Evolutionary conservation across 2,113 vertebrate genomes (phyloP).

Genomic region (Benitochromis conjunctus): DNA sequence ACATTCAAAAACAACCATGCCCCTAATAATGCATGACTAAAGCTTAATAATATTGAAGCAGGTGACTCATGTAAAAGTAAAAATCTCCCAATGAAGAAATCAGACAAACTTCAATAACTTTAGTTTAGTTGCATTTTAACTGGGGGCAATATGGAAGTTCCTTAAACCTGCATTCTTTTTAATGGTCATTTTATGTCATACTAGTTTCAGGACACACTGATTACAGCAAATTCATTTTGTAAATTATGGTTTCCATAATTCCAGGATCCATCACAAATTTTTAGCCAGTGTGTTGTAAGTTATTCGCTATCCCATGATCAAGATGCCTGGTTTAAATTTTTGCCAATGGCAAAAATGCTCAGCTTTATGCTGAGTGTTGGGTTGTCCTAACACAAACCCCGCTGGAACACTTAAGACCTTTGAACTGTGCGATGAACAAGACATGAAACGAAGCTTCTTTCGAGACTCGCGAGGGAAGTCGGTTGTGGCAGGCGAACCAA

Average conservation of each 20-base stretch:
- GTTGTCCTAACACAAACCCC: too few relatives aligned
- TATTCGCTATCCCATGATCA: background rate
- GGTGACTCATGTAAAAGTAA: background rate
- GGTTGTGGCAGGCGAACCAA: too few relatives aligned
- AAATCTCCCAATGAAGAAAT: background rate
- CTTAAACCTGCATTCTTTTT: background rate
- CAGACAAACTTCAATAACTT: background rate
- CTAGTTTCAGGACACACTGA: background rate
- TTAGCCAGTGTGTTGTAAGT: background rate
- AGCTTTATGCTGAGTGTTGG: background rate
- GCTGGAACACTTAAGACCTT: too few relatives aligned
- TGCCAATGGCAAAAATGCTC: background rate
- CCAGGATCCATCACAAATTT: background rate
- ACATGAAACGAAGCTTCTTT: too few relatives aligned
- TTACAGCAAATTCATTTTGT: accelerated
- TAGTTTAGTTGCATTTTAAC: accelerated
- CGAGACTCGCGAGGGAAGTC: too few relatives aligned
- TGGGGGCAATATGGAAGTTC: background rate
- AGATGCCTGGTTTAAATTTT: background rate
- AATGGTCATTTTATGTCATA: background rate
- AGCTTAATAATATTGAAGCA: background rate
- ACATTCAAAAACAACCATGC: background rate
- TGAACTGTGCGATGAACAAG: too few relatives aligned
- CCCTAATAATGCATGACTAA: background rate
- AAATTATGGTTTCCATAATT: background rate